phyloP scores from a whole-genome alignment of 2,797 vertebrate genomes.

The Phyllotis vaccarum region DNA sequence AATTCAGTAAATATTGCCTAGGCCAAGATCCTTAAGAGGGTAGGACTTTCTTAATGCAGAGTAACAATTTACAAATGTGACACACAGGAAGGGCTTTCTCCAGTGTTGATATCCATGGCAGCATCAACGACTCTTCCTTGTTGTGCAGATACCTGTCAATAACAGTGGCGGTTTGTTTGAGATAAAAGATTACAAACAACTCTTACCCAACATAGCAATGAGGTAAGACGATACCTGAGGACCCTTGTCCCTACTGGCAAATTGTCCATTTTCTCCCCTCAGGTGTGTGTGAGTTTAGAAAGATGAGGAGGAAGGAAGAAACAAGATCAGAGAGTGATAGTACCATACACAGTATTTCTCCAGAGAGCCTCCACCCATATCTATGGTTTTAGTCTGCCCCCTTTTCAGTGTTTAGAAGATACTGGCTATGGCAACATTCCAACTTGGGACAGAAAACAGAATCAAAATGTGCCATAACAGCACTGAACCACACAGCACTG shows the following conservation, averaged over 20 bases:
- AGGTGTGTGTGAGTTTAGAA: not conserved
- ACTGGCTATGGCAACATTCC: not conserved
- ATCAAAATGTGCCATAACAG: not conserved
- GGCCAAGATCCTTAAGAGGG: conserved; percentile 13
- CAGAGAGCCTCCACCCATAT: not conserved
- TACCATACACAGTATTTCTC: not conserved
- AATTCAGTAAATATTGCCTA: conserved; percentile 1
- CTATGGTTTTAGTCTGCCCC: not conserved
- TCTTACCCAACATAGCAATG: not conserved
- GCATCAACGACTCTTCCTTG: not conserved
- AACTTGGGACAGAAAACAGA: not conserved
- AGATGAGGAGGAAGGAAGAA: not conserved
- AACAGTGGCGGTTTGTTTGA: not conserved
- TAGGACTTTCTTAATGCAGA: not conserved
- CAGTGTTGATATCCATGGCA: not conserved
- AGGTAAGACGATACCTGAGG: not conserved
- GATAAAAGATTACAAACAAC: not conserved
- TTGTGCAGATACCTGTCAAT: not conserved
- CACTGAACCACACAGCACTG: too few relatives aligned
- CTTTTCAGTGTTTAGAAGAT: not conserved
- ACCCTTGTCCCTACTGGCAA: not conserved
- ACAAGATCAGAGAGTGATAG: not conserved
- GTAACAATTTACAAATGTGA: conserved; percentile 24
- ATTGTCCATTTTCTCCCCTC: not conserved
- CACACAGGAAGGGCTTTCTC: conserved; percentile 34